These are phyloP conservation scores for Celastrina argiolus DNA, from an alignment of 2,888 invertebrate genomes.

Conservation along the genomic window DNA sequence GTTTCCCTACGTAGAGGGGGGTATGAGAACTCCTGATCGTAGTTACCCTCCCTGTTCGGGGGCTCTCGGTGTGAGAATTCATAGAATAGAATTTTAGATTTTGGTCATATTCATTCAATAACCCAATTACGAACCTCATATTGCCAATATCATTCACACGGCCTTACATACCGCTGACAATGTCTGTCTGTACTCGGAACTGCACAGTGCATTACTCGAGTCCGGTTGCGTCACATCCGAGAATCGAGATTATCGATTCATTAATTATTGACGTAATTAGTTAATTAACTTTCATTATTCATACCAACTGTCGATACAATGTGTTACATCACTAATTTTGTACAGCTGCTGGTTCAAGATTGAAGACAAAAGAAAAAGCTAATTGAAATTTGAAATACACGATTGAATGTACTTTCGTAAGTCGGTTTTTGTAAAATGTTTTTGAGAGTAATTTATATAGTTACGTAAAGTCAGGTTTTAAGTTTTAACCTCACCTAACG, in stretches of 20 bases:
- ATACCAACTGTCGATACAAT: constrained; percentile 24
- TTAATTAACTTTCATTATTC: constrained; percentile 26
- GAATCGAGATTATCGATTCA: constrained; percentile 41
- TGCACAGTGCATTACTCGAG: constrained; percentile 14
- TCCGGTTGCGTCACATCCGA: constrained; percentile 35
- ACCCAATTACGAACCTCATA: not conserved
- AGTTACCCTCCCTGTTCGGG: too few relatives aligned
- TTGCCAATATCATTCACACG: not conserved
- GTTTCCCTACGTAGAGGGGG: too few relatives aligned
- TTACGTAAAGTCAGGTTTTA: too few relatives aligned
- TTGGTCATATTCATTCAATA: too few relatives aligned
- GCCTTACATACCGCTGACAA: constrained; percentile 2
- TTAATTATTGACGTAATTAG: constrained; percentile 28
- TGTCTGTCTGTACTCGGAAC: constrained; percentile 12
- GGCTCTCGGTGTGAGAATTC: too few relatives aligned
- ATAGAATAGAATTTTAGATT: too few relatives aligned
- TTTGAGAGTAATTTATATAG: too few relatives aligned
- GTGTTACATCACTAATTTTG: constrained; percentile 13
- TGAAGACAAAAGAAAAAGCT: not conserved
- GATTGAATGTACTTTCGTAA: too few relatives aligned
- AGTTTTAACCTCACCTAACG: too few relatives aligned
- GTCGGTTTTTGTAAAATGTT: too few relatives aligned
- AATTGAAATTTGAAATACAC: too few relatives aligned
- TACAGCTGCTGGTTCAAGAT: not conserved
- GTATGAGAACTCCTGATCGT: too few relatives aligned